phyloP scores from a whole-genome alignment of 2,888 invertebrate species.

The Lamproptera curius region DNA sequence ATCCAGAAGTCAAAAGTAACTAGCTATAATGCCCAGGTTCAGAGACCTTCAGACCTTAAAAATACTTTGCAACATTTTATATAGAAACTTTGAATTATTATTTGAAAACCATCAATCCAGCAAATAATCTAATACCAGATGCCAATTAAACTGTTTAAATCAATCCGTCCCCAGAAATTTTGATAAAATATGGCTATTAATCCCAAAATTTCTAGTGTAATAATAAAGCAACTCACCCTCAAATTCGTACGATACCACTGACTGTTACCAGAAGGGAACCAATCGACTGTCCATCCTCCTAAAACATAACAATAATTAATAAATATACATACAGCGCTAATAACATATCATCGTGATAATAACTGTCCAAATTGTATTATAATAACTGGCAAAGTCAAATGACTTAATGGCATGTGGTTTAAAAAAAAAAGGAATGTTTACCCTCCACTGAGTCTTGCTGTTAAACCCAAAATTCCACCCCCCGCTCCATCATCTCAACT shows the following conservation, averaged over 20 bases:
- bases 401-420: too few relatives aligned
- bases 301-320: too few relatives aligned
- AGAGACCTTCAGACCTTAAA: conserved; percentile 61
- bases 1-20: conserved; percentile 67
- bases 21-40: conserved; percentile 65
- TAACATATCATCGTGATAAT: too few relatives aligned
- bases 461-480: conserved; percentile 63
- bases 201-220: too few relatives aligned
- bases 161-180: conserved; percentile 69
- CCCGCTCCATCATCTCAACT: conserved; percentile 65
- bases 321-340: too few relatives aligned
- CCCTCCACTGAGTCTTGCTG: conserved; percentile 69
- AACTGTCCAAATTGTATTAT: too few relatives aligned
- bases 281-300: too few relatives aligned
- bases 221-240: too few relatives aligned
- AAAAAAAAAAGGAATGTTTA: conserved; percentile 35
- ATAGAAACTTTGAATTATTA: not conserved
- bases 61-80: conserved; percentile 9
- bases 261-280: too few relatives aligned
- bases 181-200: too few relatives aligned
- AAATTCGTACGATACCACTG: too few relatives aligned
- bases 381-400: too few relatives aligned
- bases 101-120: conserved; percentile 60
- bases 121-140: conserved; percentile 63
- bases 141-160: conserved; percentile 63